These are phyloP conservation scores for Epinephelus coioides DNA, from an alignment of 2,797 vertebrate genomes.

Conservation along the genomic window DNA sequence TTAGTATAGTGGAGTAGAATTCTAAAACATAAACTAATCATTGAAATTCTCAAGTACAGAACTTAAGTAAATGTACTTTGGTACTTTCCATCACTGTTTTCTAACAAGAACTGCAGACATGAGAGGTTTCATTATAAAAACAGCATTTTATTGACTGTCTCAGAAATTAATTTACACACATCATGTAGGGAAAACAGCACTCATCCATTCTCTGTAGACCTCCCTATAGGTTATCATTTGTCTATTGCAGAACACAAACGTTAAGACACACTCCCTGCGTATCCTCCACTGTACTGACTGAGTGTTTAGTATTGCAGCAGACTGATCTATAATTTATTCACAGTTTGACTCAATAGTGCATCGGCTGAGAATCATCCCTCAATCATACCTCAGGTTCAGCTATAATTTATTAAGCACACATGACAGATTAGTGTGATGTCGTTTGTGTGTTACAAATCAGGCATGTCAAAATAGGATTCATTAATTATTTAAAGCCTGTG, in stretches of 20 bases:
- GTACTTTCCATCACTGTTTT: too few species aligned
- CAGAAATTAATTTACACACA: conserved; percentile 53
- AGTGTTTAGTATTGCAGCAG: conserved; percentile 68
- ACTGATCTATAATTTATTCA: conserved; percentile 74
- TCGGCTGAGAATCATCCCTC: conserved; percentile 51
- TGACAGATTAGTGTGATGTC: conserved; percentile 9
- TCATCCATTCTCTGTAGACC: conserved; percentile 5
- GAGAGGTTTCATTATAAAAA: conserved; percentile 47
- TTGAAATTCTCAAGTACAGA: too few species aligned
- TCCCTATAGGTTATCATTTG: neutral
- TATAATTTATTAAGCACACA: conserved; percentile 26
- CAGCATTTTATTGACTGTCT: conserved; percentile 64
- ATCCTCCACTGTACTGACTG: conserved; percentile 34
- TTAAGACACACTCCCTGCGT: conserved; percentile 21
- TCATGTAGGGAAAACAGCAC: conserved; percentile 25
- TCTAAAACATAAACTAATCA: too few species aligned
- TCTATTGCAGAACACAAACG: conserved; percentile 20
- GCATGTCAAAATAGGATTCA: conserved; percentile 14
- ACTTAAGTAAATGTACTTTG: too few species aligned
- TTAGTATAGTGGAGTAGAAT: too few species aligned
- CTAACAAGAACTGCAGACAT: neutral
- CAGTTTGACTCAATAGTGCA: conserved; percentile 78
- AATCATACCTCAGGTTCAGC: conserved; percentile 39
- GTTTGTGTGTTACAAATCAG: conserved; percentile 18
- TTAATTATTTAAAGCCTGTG: conserved; percentile 3